A percentile compares a stretch with the other conserved stretches of the same genome.
These are phyloP conservation scores for Nycticorax nycticorax DNA, from an alignment of 2,113 vertebrate species.

Conservation along the genomic window DNA sequence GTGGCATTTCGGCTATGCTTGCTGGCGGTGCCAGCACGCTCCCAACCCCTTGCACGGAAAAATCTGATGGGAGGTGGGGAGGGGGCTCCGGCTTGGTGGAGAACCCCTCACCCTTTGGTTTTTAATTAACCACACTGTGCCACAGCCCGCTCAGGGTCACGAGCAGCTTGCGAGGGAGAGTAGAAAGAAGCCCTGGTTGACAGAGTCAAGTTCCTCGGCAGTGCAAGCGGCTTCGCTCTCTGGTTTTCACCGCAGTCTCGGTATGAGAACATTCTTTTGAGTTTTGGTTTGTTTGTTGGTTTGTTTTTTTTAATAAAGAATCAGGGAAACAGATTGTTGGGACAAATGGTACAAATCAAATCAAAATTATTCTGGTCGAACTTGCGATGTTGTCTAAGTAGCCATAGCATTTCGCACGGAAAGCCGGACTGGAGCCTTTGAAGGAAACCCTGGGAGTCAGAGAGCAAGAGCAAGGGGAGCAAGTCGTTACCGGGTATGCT, in stretches of 20 bases:
- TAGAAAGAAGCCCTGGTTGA: conserved; percentile 71
- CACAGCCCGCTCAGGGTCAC: not conserved
- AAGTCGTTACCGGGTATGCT: conserved; percentile 73
- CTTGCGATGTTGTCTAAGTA: conserved; percentile 48
- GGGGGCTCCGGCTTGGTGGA: not conserved
- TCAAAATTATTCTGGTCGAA: not conserved
- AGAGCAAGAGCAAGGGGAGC: conserved; percentile 45
- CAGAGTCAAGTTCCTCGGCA: conserved; percentile 76
- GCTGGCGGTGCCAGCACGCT: not conserved
- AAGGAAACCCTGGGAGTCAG: conserved; percentile 50
- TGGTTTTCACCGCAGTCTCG: not conserved
- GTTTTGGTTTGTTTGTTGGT: not conserved
- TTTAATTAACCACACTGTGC: not conserved
- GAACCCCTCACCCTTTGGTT: not conserved
- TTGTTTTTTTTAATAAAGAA: not conserved
- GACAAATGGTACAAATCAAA: conserved; percentile 42
- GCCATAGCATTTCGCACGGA: conserved; percentile 66
- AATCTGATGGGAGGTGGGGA: not conserved
- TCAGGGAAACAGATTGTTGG: not conserved
- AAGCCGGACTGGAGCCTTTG: conserved; percentile 27
- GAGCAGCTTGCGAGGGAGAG: conserved; percentile 29
- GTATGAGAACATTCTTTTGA: not conserved
- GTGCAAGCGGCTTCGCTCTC: not conserved
- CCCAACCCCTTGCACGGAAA: accelerated
- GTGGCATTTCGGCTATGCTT: accelerated